phyloP scores from a whole-genome alignment of 2,113 vertebrate species.

The Chloroceryle aenea region DNA sequence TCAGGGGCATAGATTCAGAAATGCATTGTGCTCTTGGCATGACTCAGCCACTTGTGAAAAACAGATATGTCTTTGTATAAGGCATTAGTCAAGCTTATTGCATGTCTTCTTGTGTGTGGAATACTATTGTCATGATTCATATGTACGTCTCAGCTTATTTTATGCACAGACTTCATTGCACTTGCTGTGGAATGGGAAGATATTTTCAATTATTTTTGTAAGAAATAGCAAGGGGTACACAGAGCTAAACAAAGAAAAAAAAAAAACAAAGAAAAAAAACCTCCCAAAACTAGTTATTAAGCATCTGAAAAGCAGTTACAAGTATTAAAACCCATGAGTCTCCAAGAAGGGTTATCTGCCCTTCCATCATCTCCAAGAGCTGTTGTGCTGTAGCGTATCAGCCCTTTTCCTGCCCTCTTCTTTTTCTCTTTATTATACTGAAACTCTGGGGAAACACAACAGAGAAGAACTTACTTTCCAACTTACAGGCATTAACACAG shows the following conservation, averaged over 20 bases:
- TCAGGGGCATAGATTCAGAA: background rate
- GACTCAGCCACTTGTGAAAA: background rate
- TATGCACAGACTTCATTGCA: background rate
- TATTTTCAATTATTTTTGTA: background rate
- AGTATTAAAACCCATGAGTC: background rate
- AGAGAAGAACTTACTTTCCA: background rate
- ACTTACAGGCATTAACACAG: background rate
- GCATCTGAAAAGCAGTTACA: background rate
- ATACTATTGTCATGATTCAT: background rate
- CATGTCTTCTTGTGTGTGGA: background rate
- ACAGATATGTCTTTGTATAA: background rate
- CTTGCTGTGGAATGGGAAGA: background rate
- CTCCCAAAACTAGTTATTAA: background rate
- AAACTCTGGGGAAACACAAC: background rate
- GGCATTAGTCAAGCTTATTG: conserved; percentile 1
- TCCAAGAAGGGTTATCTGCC: background rate
- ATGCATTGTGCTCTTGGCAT: background rate
- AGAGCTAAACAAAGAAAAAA: background rate
- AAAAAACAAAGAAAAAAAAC: no score
- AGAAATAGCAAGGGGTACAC: background rate
- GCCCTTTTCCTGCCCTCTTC: background rate
- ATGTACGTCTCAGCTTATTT: background rate
- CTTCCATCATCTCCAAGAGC: background rate
- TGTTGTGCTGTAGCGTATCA: background rate
- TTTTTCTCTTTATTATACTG: background rate